phyloP scores from a whole-genome alignment of 2,113 vertebrate species.

The Mionectes macconnelli region DNA sequence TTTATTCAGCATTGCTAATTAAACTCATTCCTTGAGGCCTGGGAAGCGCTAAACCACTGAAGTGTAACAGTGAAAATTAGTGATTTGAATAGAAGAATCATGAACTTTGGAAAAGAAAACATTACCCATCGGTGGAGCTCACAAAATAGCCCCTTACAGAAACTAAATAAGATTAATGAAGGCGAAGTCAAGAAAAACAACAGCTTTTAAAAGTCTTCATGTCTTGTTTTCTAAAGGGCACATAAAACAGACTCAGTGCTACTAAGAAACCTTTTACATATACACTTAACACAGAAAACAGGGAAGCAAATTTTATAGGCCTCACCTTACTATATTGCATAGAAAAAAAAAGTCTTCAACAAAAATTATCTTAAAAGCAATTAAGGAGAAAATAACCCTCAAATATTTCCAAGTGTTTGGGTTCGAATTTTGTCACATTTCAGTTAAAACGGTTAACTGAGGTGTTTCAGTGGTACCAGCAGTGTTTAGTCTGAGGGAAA shows the following conservation, averaged over 20 bases:
- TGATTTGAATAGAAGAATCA: conserved; percentile 68
- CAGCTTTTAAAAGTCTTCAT: conserved; percentile 23
- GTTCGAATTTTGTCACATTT: neutral
- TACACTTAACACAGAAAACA: neutral
- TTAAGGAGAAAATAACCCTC: neutral
- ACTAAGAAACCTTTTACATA: neutral
- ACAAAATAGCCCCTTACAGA: conserved; percentile 40
- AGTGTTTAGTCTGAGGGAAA: neutral
- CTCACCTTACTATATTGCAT: neutral
- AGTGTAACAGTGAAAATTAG: conserved; percentile 66
- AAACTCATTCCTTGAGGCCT: conserved; percentile 70
- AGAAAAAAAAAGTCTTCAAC: neutral
- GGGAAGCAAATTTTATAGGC: neutral
- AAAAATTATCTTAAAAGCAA: neutral
- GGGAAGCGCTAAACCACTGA: conserved; percentile 60
- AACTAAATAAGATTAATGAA: conserved; percentile 70
- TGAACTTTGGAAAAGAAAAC: conserved; percentile 76
- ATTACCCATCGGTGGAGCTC: conserved; percentile 32
- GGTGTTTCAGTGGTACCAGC: neutral
- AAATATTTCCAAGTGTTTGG: neutral
- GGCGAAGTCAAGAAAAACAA: conserved; percentile 64
- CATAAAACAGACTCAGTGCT: neutral
- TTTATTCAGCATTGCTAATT: conserved; percentile 68
- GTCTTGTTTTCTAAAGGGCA: conserved; percentile 35
- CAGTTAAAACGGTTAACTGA: neutral